These are phyloP conservation scores for Chloromyia formosa DNA, from an alignment of 2,888 invertebrate species.

Conservation along the genomic window DNA sequence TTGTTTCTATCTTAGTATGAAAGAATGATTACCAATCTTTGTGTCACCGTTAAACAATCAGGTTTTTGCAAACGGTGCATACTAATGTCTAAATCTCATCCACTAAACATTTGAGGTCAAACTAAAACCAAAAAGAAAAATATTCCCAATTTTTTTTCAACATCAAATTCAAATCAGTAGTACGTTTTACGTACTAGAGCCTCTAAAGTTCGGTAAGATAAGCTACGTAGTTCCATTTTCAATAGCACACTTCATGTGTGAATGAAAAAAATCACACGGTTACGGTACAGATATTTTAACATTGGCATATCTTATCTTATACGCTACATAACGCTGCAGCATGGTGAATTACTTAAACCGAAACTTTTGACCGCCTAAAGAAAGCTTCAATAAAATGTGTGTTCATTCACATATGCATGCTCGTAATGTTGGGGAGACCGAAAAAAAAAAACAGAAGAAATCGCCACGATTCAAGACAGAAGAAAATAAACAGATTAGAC, in stretches of 20 bases:
- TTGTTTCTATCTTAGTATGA: too few species aligned
- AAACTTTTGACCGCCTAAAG: neutral
- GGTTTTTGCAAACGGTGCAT: too few species aligned
- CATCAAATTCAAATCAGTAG: too few species aligned
- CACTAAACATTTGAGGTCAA: too few species aligned
- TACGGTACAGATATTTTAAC: constrained; percentile 1
- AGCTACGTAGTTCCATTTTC: neutral
- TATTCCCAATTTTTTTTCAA: too few species aligned
- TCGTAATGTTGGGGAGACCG: neutral
- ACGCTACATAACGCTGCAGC: neutral
- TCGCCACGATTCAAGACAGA: neutral
- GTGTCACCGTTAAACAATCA: too few species aligned
- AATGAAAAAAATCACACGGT: neutral
- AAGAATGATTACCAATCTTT: too few species aligned
- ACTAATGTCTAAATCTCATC: too few species aligned
- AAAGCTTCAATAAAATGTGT: constrained; percentile 2
- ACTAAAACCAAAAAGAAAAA: too few species aligned
- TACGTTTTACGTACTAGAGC: too few species aligned
- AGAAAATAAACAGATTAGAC: constrained; percentile 4
- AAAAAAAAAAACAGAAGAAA: constrained; percentile 24
- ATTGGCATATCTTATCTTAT: neutral
- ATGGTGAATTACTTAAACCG: constrained; percentile 14
- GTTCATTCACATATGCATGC: neutral
- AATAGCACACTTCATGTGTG: constrained; percentile 3
- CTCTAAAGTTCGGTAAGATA: too few species aligned